Conservation (phyloP, 37 sponge, comb jelly and placozoan genomes). For the Beroe forskalii region DNA sequence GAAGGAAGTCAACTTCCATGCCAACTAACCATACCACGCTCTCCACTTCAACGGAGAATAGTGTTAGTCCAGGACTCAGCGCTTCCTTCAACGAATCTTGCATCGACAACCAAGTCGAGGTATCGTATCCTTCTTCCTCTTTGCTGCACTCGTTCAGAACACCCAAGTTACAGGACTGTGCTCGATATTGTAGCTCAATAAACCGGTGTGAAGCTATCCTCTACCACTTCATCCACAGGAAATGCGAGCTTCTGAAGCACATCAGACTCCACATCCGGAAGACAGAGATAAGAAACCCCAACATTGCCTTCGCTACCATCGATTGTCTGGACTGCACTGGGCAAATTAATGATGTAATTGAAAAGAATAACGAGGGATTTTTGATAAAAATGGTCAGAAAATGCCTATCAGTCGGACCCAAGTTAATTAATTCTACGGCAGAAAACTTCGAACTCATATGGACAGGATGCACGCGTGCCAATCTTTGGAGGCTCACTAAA, state of each 20-base stretch:
- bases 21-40: too few relatives aligned
- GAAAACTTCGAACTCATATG: background rate
- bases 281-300: background rate
- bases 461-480: background rate
- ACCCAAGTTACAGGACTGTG: background rate
- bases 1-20: too few relatives aligned
- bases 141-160: too few relatives aligned
- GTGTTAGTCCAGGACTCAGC: too few relatives aligned
- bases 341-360: background rate
- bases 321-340: background rate
- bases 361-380: background rate
- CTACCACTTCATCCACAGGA: background rate
- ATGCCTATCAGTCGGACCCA: background rate
- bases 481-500: background rate
- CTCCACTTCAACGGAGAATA: too few relatives aligned
- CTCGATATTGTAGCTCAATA: background rate
- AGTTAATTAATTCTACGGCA: too few relatives aligned
- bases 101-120: too few relatives aligned
- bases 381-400: background rate
- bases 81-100: too few relatives aligned
- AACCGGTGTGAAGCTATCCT: background rate
- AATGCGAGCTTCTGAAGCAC: background rate
- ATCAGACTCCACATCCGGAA: background rate
- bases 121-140: too few relatives aligned
- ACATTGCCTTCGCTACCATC: background rate